A percentile compares a stretch with the other conserved stretches of the same genome.
phyloP scores from a whole-genome alignment of 2,888 invertebrate genomes.

The Colletes collaris region DNA sequence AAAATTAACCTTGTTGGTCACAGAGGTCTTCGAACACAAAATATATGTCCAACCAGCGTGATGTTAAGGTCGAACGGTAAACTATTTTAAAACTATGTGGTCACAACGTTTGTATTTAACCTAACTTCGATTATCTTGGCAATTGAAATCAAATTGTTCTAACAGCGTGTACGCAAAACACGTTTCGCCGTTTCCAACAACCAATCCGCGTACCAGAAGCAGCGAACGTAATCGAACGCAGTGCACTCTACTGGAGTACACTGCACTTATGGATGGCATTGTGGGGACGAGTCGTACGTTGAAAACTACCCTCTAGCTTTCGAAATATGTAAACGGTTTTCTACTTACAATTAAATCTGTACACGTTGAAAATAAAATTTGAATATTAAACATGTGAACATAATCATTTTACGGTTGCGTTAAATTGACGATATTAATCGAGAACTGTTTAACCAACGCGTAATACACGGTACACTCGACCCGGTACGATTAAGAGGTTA shows the following conservation, averaged over 20 bases:
- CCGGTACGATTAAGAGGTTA: constrained; percentile 7
- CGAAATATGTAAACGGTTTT: not conserved
- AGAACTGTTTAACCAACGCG: not conserved
- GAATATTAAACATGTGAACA: not conserved
- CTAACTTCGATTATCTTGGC: not conserved
- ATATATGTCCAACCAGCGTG: not conserved
- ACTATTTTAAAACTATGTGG: not conserved
- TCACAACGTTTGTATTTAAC: not conserved
- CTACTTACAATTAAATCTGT: not conserved
- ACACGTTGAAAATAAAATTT: not conserved
- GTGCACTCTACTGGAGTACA: constrained; percentile 4
- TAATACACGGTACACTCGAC: not conserved
- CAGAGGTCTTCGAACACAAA: not conserved
- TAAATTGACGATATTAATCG: not conserved
- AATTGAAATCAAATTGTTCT: not conserved
- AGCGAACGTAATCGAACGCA: not conserved
- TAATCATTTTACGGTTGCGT: not conserved
- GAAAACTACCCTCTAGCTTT: constrained; percentile 15
- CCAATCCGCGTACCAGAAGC: constrained; percentile 4
- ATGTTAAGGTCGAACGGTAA: not conserved
- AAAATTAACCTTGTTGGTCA: constrained; percentile 9
- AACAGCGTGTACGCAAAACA: not conserved
- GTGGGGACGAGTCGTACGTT: not conserved
- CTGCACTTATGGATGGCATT: not conserved
- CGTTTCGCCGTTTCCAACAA: not conserved